A percentile compares a stretch with the other conserved stretches of the same genome.
These are phyloP conservation scores for Fulica atra DNA, from an alignment of 2,113 vertebrate genomes.

Conservation along the genomic window DNA sequence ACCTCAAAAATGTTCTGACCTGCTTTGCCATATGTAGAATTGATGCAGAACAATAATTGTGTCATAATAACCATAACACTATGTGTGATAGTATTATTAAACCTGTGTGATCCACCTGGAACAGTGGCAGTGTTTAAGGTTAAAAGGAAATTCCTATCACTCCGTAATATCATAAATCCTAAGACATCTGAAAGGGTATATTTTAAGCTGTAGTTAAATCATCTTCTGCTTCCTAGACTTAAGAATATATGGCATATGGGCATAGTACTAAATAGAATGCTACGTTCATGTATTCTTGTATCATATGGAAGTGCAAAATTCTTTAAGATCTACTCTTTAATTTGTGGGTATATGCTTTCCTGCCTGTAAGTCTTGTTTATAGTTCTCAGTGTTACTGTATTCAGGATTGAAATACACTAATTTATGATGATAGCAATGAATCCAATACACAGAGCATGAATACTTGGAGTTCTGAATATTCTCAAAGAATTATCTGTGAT, in stretches of 20 bases:
- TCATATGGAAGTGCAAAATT: not conserved
- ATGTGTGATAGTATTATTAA: not conserved
- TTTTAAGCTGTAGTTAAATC: not conserved
- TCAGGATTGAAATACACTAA: not conserved
- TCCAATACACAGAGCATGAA: not conserved
- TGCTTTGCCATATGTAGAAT: not conserved
- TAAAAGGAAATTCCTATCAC: not conserved
- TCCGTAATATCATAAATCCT: not conserved
- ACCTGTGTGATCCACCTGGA: not conserved
- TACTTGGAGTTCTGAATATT: not conserved
- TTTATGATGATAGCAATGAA: not conserved
- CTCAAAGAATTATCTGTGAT: not conserved
- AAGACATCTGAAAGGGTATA: not conserved
- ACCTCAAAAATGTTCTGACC: not conserved
- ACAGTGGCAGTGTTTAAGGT: not conserved
- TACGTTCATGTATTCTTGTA: not conserved
- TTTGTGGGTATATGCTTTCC: not conserved
- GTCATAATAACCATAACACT: not conserved
- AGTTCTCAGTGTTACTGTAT: not conserved
- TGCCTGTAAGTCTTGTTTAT: not conserved
- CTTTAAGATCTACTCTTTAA: not conserved
- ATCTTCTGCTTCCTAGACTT: not conserved
- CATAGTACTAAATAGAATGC: not conserved
- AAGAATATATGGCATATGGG: not conserved
- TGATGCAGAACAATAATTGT: not conserved